Evolutionary conservation across 1,140 invertebrate genomes (phyloP).

Genomic region (Cotesia glomerata): DNA sequence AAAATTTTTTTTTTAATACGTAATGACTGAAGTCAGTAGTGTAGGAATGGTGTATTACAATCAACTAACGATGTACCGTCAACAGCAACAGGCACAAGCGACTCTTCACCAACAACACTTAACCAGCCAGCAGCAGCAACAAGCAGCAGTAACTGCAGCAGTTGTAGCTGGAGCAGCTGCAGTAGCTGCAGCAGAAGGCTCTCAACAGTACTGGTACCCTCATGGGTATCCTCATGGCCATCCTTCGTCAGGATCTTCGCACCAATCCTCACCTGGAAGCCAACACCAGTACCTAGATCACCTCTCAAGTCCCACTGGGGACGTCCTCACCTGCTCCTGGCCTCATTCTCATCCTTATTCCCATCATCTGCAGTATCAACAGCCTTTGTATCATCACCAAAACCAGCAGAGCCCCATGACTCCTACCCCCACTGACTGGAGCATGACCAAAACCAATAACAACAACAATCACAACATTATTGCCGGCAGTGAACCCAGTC

Average conservation of each 20-base stretch:
- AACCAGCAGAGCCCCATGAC: constrained; percentile 26
- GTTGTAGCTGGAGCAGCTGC: constrained; percentile 21
- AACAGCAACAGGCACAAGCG: constrained; percentile 38
- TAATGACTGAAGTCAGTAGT: not conserved
- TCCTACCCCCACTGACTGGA: constrained; percentile 18
- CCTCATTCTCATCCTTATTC: constrained; percentile 51
- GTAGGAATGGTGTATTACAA: constrained; percentile 45
- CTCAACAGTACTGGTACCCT: constrained; percentile 15
- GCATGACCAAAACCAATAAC: too few relatives aligned
- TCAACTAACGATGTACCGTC: constrained; percentile 40
- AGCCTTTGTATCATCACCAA: constrained; percentile 37
- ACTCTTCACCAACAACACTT: not conserved
- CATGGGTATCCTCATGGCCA: constrained; percentile 1
- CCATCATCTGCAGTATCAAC: constrained; percentile 44
- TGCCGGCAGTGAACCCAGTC: constrained; percentile 60
- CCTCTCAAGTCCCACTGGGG: not conserved
- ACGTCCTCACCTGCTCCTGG: constrained; percentile 29
- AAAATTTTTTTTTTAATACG: not conserved
- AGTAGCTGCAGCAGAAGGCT: constrained; percentile 24
- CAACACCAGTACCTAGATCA: constrained; percentile 46
- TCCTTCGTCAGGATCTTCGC: constrained; percentile 36
- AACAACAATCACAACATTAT: constrained; percentile 34
- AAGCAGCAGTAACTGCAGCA: constrained; percentile 32
- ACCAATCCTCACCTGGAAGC: constrained; percentile 33
- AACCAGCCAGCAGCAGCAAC: not conserved